Percentiles rank a stretch among this genome's conserved stretches.
Evolutionary conservation across 2,888 invertebrate genomes (phyloP).

Genomic region (Leptinotarsa rubiginosa): DNA sequence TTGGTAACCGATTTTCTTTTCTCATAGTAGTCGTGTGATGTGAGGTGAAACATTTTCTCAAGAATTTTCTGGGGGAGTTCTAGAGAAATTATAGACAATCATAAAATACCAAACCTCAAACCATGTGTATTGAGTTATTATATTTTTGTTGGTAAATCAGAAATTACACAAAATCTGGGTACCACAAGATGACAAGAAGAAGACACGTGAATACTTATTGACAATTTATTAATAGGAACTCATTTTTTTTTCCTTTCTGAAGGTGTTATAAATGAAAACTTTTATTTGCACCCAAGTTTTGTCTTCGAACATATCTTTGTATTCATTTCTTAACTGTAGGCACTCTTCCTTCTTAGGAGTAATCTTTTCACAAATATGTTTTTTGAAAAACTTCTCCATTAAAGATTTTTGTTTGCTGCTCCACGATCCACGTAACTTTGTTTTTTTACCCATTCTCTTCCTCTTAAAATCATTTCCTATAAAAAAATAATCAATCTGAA

Average conservation of each 20-base stretch:
- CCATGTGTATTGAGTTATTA: not conserved
- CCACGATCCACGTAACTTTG: slow-evolving; percentile 24
- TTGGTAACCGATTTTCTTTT: too few relatives aligned
- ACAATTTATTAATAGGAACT: slow-evolving; percentile 2
- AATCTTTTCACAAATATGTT: slow-evolving; percentile 35
- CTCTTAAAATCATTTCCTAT: not conserved
- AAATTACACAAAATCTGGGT: not conserved
- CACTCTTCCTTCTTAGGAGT: slow-evolving; percentile 37
- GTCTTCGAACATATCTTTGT: slow-evolving; percentile 30
- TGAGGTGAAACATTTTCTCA: not conserved
- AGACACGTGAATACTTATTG: slow-evolving; percentile 3
- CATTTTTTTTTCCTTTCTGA: slow-evolving; percentile 22
- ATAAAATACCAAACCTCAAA: not conserved
- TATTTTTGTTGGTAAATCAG: slow-evolving; percentile 1
- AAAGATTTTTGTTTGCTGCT: slow-evolving; percentile 27
- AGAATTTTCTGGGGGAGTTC: not conserved
- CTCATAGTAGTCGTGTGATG: not conserved
- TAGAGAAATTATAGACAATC: not conserved
- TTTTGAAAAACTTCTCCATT: slow-evolving; percentile 34
- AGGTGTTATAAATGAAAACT: slow-evolving; percentile 35
- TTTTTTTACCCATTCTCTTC: not conserved
- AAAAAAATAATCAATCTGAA: slow-evolving; percentile 6
- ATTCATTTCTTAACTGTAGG: slow-evolving; percentile 25
- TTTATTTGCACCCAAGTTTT: slow-evolving; percentile 40
- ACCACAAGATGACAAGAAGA: slow-evolving; percentile 4